Base-by-base conservation (phyloP, 2,888 invertebrate genomes). In the Cheilosia vernalis region DNA sequence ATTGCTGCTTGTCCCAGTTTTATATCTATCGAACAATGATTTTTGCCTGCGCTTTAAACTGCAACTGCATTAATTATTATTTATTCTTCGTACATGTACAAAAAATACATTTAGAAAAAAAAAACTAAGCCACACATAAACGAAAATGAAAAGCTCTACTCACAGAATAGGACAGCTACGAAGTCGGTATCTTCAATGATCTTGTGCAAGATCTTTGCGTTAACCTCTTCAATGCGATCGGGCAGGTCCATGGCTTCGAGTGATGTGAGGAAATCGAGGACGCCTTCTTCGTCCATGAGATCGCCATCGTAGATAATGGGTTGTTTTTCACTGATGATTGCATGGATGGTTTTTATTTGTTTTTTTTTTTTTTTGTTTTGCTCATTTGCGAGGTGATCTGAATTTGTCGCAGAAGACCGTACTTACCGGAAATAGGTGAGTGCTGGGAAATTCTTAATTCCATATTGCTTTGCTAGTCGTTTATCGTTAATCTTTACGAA, bases 291-390 rank as follows among this genome's bases (percentile, higher is more conserved):
- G 93, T 98, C 97, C 97, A 97, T 97, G 92, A 98, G 94, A 94
- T 98, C 98, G 93, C 97, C 98, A 93, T 98, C 98, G 93, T 98
- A 98, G 91, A 98, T 96, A 92, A 98, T 98, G 91, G 98, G 98
- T 93, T 98, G 97, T 93, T 97, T 97, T 93, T 98, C 97, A 93
- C 98, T 96, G 82, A 42, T 80, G 69, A 7, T 51, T 42, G 37
- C 2, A 47, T 64, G 30, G 42, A 37, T 51, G 42, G 15, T 24
- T 24, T 30, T n/a, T 17, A 47, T 55, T 58, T 27, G 27, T 27
- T 27, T 27, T 5, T 40, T 58, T 21, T 17, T 30, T 61, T 69
- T 21, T 5, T 40, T 58, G 17, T 17, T 30, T 61, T 69, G n/a
- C 42, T 56, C 33, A 47, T 51, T 21, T 10, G 7, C 5, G 19